Evolutionary conservation across 2,888 invertebrate genomes (phyloP).

Genomic region (Venusia cambrica): DNA sequence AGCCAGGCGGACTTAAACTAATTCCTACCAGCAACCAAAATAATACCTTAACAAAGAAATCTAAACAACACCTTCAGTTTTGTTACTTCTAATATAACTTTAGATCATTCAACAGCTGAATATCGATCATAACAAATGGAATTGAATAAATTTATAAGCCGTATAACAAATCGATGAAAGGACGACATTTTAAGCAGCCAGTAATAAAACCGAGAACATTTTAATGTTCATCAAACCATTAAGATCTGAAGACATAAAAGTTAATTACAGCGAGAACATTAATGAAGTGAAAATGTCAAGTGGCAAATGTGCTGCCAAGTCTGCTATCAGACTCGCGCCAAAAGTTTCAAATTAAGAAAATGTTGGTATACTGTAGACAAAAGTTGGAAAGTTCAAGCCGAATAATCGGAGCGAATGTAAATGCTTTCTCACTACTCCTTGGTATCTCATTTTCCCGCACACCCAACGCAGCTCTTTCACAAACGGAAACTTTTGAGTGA

Average conservation of each 20-base stretch:
- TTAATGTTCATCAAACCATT: constrained; percentile 8
- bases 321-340: constrained; percentile 24
- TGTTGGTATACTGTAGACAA: constrained; percentile 25
- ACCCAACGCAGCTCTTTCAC: constrained; percentile 21
- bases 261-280: constrained; percentile 25
- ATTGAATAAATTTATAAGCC: constrained; percentile 25
- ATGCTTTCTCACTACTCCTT: constrained; percentile 9
- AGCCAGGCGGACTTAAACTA: too few species aligned
- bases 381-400: constrained; percentile 22
- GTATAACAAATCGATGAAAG: constrained; percentile 20
- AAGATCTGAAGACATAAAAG: constrained; percentile 21
- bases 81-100: too few species aligned
- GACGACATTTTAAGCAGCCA: constrained; percentile 9
- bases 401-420: constrained; percentile 22
- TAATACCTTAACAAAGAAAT: too few species aligned
- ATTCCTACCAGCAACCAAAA: too few species aligned
- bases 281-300: constrained; percentile 29
- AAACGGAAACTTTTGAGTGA: constrained; percentile 30
- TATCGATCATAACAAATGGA: constrained; percentile 24
- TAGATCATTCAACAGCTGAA: constrained; percentile 27
- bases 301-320: constrained; percentile 29
- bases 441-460: constrained; percentile 5
- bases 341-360: constrained; percentile 31
- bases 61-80: too few species aligned
- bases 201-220: constrained; percentile 8